Evolutionary conservation across 2,888 invertebrate species (phyloP).

Genomic region (Netelia inedita): DNA sequence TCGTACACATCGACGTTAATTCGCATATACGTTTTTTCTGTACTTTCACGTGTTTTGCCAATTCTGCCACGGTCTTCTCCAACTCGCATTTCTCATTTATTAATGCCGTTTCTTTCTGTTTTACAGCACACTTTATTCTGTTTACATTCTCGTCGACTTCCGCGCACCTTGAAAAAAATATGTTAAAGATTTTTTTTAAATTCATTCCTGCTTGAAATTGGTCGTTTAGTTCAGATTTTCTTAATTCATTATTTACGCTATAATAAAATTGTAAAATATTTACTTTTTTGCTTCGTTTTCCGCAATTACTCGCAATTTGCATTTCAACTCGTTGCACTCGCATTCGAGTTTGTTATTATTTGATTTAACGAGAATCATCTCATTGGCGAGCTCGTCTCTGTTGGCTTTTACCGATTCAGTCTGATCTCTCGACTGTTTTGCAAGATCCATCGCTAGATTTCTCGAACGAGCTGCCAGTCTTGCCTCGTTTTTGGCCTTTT

Average conservation of each 20-base stretch:
- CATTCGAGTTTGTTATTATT: constrained; percentile 70
- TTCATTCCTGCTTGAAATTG: neutral
- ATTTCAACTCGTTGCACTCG: constrained; percentile 74
- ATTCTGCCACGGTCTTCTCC: constrained; percentile 72
- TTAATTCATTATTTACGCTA: neutral
- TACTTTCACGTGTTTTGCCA: constrained; percentile 72
- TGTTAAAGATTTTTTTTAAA: constrained; percentile 67
- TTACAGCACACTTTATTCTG: constrained; percentile 68
- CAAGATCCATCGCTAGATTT: constrained; percentile 73
- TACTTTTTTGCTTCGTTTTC: constrained; percentile 75
- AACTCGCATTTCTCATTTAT: constrained; percentile 71
- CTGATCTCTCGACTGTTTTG: constrained; percentile 72
- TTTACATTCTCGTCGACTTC: constrained; percentile 73
- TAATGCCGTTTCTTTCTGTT: constrained; percentile 74
- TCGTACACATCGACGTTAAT: constrained; percentile 72
- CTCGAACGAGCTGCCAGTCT: constrained; percentile 70
- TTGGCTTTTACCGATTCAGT: constrained; percentile 69
- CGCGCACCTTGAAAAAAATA: constrained; percentile 65
- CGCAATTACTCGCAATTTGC: constrained; percentile 69
- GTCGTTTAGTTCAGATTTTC: neutral
- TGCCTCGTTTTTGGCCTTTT: constrained; percentile 71
- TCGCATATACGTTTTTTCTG: constrained; percentile 75
- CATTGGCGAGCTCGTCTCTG: constrained; percentile 70
- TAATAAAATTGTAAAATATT: constrained; percentile 35
- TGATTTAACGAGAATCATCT: constrained; percentile 66